Percentiles rank a stretch among this genome's conserved stretches.
Evolutionary conservation across 2,113 vertebrate genomes (phyloP).

Genomic region (Rhea americana): DNA sequence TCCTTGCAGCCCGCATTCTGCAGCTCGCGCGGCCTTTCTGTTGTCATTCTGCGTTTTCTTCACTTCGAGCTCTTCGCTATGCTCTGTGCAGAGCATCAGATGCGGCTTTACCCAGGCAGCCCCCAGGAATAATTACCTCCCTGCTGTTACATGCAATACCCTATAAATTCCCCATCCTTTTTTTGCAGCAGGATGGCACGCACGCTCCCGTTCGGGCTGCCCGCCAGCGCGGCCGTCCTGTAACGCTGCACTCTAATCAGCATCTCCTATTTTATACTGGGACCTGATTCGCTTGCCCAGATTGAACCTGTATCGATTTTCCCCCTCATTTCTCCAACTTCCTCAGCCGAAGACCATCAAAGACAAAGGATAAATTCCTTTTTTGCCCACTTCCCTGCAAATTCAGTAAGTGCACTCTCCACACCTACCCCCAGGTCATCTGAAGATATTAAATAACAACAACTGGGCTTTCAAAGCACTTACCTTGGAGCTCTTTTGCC

Average conservation of each 20-base stretch:
- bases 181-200: background rate
- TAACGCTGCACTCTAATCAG: background rate
- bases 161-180: background rate
- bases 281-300: too few relatives aligned
- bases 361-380: background rate
- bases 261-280: background rate
- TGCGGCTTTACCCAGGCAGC: background rate
- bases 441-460: background rate
- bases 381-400: background rate
- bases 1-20: background rate
- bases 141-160: background rate
- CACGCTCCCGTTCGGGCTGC: background rate
- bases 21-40: background rate
- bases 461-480: background rate
- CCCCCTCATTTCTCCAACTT: background rate
- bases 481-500: background rate
- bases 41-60: background rate
- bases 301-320: background rate
- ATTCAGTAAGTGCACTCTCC: background rate
- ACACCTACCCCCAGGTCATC: background rate
- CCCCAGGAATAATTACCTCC: background rate
- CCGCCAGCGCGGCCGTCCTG: background rate
- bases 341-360: background rate
- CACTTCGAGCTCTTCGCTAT: fast-evolving
- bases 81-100: fast-evolving